A percentile compares a stretch with the other conserved stretches of the same genome.
Conservation (phyloP, 2,113 vertebrate species). For the Grammomys dolichurus region DNA sequence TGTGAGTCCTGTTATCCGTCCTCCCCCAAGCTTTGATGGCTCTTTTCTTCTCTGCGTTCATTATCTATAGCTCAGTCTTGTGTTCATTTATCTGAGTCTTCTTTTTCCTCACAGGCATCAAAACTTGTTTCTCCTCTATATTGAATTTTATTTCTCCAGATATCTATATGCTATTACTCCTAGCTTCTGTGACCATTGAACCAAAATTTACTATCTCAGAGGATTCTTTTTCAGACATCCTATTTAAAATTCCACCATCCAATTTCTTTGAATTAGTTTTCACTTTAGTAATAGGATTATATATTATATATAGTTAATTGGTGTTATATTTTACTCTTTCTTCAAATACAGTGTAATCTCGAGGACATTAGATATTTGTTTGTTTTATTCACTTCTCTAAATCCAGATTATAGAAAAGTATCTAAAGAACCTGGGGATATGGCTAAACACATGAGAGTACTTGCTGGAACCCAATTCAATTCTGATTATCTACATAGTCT, state of each 20-base stretch:
- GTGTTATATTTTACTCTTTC: not conserved
- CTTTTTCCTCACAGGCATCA: not conserved
- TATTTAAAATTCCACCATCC: not conserved
- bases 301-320: not conserved
- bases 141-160: not conserved
- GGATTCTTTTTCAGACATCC: not conserved
- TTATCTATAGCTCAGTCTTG: not conserved
- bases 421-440: not conserved
- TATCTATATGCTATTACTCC: not conserved
- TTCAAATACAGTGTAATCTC: not conserved
- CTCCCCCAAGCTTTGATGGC: not conserved
- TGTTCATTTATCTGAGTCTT: not conserved
- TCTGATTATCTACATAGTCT: not conserved
- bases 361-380: not conserved
- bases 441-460: not conserved
- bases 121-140: not conserved
- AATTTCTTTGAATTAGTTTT: not conserved
- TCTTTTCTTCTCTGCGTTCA: not conserved
- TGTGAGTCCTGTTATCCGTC: not conserved
- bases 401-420: not conserved
- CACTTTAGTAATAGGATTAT: not conserved
- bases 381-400: slow-evolving; percentile 14
- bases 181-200: not conserved
- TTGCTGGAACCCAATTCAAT: not conserved
- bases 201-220: not conserved